Percentiles rank a stretch among this genome's conserved stretches.
Conservation (phyloP, 2,113 vertebrate species). For the Odocoileus virginianus region DNA sequence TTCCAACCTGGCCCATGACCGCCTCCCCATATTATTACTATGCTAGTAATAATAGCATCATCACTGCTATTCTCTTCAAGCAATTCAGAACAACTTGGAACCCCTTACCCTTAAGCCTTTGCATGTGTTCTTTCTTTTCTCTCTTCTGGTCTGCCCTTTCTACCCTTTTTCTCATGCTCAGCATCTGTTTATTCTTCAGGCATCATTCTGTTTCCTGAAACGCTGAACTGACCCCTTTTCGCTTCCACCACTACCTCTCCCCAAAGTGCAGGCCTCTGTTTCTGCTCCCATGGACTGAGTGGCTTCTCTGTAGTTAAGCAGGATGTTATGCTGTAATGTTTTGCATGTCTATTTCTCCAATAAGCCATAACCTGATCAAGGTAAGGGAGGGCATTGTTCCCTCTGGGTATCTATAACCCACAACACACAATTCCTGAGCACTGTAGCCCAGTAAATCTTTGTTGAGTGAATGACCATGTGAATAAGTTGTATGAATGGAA, state of each 20-base stretch:
- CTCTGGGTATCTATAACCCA: neutral
- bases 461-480: constrained; percentile 31
- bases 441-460: neutral
- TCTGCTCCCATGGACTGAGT: neutral
- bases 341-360: neutral
- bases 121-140: neutral
- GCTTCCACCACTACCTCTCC: neutral
- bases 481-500: constrained; percentile 38
- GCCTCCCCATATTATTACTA: neutral
- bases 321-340: neutral
- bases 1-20: neutral
- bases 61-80: neutral
- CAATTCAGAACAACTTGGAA: neutral
- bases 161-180: neutral
- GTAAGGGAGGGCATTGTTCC: neutral
- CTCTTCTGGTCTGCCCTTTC: neutral
- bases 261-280: neutral
- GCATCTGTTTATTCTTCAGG: neutral
- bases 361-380: neutral
- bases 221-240: neutral
- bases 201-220: neutral
- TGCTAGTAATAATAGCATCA: neutral
- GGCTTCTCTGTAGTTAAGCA: neutral
- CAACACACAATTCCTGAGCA: neutral
- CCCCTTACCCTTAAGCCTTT: neutral